These are phyloP conservation scores for Mesochorus sp. DNA, from an alignment of 2,888 invertebrate species.

Conservation along the genomic window DNA sequence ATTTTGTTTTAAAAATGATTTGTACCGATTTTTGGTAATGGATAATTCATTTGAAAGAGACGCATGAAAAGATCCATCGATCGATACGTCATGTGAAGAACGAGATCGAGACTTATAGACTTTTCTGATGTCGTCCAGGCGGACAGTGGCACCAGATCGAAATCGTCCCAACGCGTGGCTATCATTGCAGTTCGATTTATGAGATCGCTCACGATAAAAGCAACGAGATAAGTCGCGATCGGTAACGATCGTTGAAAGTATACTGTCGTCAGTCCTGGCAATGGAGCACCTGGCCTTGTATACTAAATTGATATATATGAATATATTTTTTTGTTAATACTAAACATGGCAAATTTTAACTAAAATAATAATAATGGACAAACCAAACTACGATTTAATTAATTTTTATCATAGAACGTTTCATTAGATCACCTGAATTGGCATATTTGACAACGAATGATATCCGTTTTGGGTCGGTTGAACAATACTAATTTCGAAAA, in stretches of 20 bases:
- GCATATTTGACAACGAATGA: constrained; percentile 94
- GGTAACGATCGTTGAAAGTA: constrained; percentile 37
- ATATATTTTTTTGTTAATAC: not conserved
- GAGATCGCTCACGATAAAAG: constrained; percentile 40
- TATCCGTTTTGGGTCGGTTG: constrained; percentile 87
- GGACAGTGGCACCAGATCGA: constrained; percentile 70
- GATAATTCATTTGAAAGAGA: constrained; percentile 90
- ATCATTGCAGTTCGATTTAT: constrained; percentile 78
- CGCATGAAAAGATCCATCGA: constrained; percentile 89
- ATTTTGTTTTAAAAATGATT: constrained; percentile 78
- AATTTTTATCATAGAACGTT: no score
- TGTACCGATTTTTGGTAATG: constrained; percentile 85
- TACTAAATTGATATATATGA: not conserved
- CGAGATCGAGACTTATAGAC: constrained; percentile 86
- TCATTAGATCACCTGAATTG: constrained; percentile 84
- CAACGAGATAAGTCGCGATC: constrained; percentile 46
- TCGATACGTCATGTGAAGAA: constrained; percentile 89
- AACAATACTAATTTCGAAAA: constrained; percentile 90
- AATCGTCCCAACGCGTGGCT: constrained; percentile 87
- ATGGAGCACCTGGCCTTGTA: not conserved
- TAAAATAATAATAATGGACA: no score
- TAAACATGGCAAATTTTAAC: not conserved
- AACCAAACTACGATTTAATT: no score
- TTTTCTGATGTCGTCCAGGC: constrained; percentile 21
- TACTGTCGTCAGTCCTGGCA: constrained; percentile 36